Evolutionary conservation across 2,888 invertebrate species (phyloP).

Genomic region (Hemistola chrysoprasaria): DNA sequence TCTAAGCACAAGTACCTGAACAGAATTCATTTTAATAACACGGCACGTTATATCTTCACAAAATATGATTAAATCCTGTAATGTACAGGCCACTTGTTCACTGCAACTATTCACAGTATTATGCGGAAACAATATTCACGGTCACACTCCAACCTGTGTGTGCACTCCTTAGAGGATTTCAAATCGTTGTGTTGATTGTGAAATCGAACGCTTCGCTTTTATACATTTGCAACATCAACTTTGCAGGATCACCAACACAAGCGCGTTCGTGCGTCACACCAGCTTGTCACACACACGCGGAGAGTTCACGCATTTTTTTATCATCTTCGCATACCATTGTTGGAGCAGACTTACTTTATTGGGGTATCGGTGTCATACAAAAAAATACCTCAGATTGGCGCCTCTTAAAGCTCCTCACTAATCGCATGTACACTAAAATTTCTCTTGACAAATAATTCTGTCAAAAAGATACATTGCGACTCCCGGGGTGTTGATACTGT

Average conservation of each 20-base stretch:
- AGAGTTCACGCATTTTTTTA: slow-evolving; percentile 60
- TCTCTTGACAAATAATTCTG: slow-evolving; percentile 34
- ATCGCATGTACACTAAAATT: slow-evolving; percentile 37
- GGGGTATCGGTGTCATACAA: slow-evolving; percentile 61
- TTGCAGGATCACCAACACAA: slow-evolving; percentile 52
- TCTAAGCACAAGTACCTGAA: slow-evolving; percentile 44
- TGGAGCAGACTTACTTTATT: slow-evolving; percentile 58
- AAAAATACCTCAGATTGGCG: slow-evolving; percentile 43
- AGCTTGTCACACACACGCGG: slow-evolving; percentile 46
- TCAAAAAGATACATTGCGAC: slow-evolving; percentile 30
- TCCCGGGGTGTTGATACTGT: slow-evolving; percentile 18
- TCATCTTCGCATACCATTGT: slow-evolving; percentile 61
- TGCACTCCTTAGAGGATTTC: slow-evolving; percentile 73
- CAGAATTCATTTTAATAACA: slow-evolving; percentile 62
- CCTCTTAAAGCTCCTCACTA: slow-evolving; percentile 42
- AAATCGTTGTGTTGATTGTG: slow-evolving; percentile 80
- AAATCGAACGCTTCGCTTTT: slow-evolving; percentile 75
- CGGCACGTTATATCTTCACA: slow-evolving; percentile 35
- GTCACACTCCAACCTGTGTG: slow-evolving; percentile 55
- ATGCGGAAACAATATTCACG: slow-evolving; percentile 67
- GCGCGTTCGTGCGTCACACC: slow-evolving; percentile 40
- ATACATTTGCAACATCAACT: slow-evolving; percentile 78
- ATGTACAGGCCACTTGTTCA: slow-evolving; percentile 18
- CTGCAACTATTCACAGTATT: slow-evolving; percentile 53
- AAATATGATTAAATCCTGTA: slow-evolving; percentile 33